Base-by-base conservation (phyloP, 2,113 vertebrate genomes). In the Rhinogobius similis region DNA sequence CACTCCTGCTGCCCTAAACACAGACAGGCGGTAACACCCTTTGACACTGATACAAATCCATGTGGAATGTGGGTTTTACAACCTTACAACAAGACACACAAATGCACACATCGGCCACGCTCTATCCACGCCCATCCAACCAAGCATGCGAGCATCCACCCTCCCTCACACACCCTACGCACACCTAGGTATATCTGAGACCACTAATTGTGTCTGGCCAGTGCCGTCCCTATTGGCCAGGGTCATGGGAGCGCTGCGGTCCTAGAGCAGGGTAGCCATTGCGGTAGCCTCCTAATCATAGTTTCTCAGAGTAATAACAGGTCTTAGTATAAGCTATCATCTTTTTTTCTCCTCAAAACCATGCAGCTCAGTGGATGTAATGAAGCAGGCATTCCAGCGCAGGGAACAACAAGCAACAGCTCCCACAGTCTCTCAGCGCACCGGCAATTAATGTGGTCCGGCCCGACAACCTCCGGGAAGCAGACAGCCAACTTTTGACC, bases 311-410 rank as follows among this genome's bases (percentile, higher is more conserved):
- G 52, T 55, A 55, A 55, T 55, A 26, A 26, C 52, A 55, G 52
- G 52, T 86, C 93, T 85, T 91, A 92, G 93, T 26, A 14, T 55
- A 89, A 92, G 94, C 94, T 91, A 94, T 93, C 90, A 90, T 93
- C 93, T 94, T 91, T 92, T 87, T 79, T 16, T 14, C 73, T 84
- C 70, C 80, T 82, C 80, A 75, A 75, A 94, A 90, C 38, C 44
- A 86, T 88, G 90, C 88, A 89, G 82, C 82, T 86, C 79, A 72
- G 80, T 79, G 73, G 29, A 21, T 89, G 88, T 87, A 88, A 87
- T 86, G 84, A 86, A 88, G 73, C 36, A 69, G 73, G 72, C 83
- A 83, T 89, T 92, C 82, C 85, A 66, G 50, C 1, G 53, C 44
- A 78, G 82, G 76, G 78, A 79, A 58, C 55, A 87, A 79, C 64